phyloP scores from a whole-genome alignment of 2,113 vertebrate genomes.

The Rhizomys pruinosus region DNA sequence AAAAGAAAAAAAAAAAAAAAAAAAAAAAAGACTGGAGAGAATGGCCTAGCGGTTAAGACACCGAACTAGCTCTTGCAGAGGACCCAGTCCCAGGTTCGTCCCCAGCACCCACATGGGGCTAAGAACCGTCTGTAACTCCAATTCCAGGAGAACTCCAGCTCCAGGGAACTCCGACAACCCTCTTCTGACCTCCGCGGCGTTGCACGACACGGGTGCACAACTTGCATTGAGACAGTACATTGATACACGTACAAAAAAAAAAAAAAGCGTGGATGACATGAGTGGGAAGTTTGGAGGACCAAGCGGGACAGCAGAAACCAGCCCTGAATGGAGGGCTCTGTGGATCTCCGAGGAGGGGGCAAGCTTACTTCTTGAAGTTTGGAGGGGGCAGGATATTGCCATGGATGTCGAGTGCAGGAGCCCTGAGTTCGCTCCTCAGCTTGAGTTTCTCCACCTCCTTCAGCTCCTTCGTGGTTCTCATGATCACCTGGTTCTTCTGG shows the following conservation, averaged over 20 bases:
- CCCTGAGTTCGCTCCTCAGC: slow-evolving; percentile 76
- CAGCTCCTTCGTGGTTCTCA: slow-evolving; percentile 30
- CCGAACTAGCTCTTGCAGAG: too few relatives aligned
- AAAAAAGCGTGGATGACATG: not conserved
- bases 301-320: not conserved
- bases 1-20: not conserved
- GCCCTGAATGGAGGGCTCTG: not conserved
- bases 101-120: too few relatives aligned
- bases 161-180: too few relatives aligned
- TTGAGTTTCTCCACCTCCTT: slow-evolving; percentile 69
- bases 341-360: not conserved
- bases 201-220: too few relatives aligned
- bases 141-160: too few relatives aligned
- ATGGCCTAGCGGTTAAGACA: too few relatives aligned
- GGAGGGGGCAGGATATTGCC: slow-evolving; percentile 74
- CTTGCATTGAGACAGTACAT: too few relatives aligned
- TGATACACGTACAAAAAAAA: too few relatives aligned
- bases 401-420: slow-evolving; percentile 58
- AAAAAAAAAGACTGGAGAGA: too few relatives aligned
- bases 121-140: too few relatives aligned
- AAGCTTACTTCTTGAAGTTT: slow-evolving; percentile 77
- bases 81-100: too few relatives aligned
- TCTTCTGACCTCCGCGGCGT: too few relatives aligned
- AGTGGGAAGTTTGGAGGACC: not conserved
- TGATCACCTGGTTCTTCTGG: slow-evolving; percentile 59